Percentiles rank a stretch among this genome's conserved stretches.
Conservation (phyloP, 2,888 invertebrate genomes). For the Rhingia rostrata region DNA sequence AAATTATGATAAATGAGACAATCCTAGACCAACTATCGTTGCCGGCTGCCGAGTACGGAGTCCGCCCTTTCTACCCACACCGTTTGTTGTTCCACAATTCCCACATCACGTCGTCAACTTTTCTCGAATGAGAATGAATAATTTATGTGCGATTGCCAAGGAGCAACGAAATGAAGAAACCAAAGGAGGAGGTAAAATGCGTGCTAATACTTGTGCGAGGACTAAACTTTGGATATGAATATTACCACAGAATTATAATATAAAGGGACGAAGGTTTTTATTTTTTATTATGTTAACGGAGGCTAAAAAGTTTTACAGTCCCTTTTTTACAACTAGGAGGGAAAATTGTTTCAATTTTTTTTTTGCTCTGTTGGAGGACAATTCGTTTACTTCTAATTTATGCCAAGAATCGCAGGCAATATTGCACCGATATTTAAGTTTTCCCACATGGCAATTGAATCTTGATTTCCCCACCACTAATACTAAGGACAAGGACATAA, state of each 20-base stretch:
- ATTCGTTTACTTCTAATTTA: conserved; percentile 56
- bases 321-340: conserved; percentile 6
- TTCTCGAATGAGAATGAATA: conserved; percentile 71
- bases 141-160: conserved; percentile 70
- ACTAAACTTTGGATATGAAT: conserved; percentile 63
- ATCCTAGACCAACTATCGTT: conserved; percentile 54
- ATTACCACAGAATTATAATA: conserved; percentile 2
- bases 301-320: conserved; percentile 47
- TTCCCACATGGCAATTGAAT: conserved; percentile 9
- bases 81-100: conserved; percentile 1
- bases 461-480: neutral
- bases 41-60: neutral
- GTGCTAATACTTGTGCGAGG: conserved; percentile 55
- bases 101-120: conserved; percentile 57
- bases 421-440: neutral
- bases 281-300: conserved; percentile 54
- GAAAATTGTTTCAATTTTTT: conserved; percentile 58
- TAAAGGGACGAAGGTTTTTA: conserved; percentile 21
- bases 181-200: conserved; percentile 53
- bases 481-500: neutral
- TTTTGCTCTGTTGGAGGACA: conserved; percentile 30
- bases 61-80: neutral
- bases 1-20: conserved; percentile 74
- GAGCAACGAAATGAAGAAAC: conserved; percentile 35
- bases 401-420: conserved; percentile 3